These are phyloP conservation scores for Drosophila nannoptera DNA, from an alignment of 1,140 invertebrate genomes.

Conservation along the genomic window DNA sequence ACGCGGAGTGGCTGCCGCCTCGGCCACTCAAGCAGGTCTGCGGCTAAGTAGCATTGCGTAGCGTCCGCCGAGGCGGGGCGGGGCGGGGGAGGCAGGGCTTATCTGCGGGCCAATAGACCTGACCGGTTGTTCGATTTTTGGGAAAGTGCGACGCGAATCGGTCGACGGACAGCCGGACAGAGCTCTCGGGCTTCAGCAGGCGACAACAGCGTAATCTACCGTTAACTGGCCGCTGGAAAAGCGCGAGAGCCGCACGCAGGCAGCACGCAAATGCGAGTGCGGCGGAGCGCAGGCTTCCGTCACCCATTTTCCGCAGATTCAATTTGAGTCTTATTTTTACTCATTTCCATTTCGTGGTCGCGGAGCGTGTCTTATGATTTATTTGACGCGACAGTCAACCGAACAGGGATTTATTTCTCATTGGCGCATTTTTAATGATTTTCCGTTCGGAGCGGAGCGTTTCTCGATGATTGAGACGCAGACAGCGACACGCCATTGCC, in stretches of 20 bases:
- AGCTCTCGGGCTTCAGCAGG: background rate
- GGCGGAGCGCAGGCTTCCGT: constrained; percentile 26
- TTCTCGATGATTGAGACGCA: constrained; percentile 38
- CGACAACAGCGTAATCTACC: constrained; percentile 72
- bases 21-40: constrained; percentile 24
- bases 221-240: constrained; percentile 48
- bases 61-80: constrained; percentile 18
- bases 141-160: constrained; percentile 62
- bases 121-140: constrained; percentile 52
- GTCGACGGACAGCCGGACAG: constrained; percentile 12
- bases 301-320: constrained; percentile 6
- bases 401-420: constrained; percentile 72
- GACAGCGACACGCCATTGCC: constrained; percentile 42
- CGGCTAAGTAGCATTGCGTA: constrained; percentile 53
- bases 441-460: constrained; percentile 31
- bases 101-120: constrained; percentile 54
- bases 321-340: constrained; percentile 13
- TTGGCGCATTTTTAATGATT: constrained; percentile 68
- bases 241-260: constrained; percentile 47
- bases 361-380: constrained; percentile 71
- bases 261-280: constrained; percentile 56
- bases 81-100: constrained; percentile 15
- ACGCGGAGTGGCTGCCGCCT: constrained; percentile 18
- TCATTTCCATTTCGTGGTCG: constrained; percentile 13
- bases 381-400: constrained; percentile 73